Evolutionary conservation across 2,797 vertebrate species (phyloP), one percentile per base, ranked within the genome.

Genomic region (Varecia variegata): DNA sequence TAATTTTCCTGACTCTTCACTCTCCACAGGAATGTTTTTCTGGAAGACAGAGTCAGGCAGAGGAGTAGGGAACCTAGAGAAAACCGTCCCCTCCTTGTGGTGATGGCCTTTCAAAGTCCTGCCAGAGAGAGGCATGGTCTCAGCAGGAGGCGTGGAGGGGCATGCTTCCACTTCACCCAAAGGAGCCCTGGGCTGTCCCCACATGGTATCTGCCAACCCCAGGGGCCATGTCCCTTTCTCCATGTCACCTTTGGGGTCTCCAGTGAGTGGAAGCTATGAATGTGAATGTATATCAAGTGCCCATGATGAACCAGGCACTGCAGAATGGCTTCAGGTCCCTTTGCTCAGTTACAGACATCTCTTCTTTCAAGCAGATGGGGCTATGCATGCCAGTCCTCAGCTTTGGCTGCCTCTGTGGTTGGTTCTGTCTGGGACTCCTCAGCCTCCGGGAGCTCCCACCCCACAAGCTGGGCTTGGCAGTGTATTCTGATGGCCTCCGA

Each of bases 331-430:
- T 52, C 89, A 35, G 25, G 56, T 8, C 25, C 15, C 3, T 58
- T 23, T 80, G 27, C 17, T 65, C 10, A 1, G 17, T 80, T 68
- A 58, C 3, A 90, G 84, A 50, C 0, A 3, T 15, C 38, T 32
- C 45, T 60, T 73, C 77, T 85, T 58, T 81, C 58, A 80, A 38
- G 30, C 38, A 91, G 38, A 25, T 65, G 35, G n/a, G 68, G 38
- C 43, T 43, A 10, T 1, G 23, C 0, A 0, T 12, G 23, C 14
- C 11, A 7, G 7, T n/a, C 40, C 17, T 47, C 27, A 20, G 20
- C 84, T 27, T 20, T 35, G 38, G 23, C 25, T 90, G 14, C 58
- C 79, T 45, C 27, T 17, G 68, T 70, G 60, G 17, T 3, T 32
- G 50, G 23, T 15, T 18, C 32, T 67, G 35, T 84, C 35, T 32